Conservation (phyloP, 2,797 vertebrate species). For the Xenops minutus region DNA sequence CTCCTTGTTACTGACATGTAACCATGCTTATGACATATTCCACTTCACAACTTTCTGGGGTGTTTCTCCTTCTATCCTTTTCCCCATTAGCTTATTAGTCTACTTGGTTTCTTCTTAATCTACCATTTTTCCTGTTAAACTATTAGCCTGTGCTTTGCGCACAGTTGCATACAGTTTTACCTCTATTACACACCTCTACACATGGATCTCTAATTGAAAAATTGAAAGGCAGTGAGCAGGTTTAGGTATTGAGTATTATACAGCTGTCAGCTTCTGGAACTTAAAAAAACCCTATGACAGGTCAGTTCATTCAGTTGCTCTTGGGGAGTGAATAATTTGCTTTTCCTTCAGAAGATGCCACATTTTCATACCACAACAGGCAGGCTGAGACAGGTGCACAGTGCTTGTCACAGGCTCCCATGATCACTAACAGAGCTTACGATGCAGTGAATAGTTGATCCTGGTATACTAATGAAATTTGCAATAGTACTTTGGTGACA, state of each 20-base stretch:
- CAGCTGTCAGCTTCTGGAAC: background rate
- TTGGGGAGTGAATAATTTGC: background rate
- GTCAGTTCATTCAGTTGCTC: background rate
- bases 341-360: background rate
- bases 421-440: background rate
- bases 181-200: background rate
- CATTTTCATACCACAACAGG: background rate
- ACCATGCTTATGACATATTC: background rate
- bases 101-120: background rate
- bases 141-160: background rate
- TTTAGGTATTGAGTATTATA: background rate
- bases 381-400: background rate
- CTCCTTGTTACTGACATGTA: background rate
- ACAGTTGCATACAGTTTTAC: background rate
- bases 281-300: background rate
- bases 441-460: rapidly evolving
- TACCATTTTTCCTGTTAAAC: background rate
- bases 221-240: background rate
- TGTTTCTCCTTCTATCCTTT: background rate
- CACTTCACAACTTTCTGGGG: background rate
- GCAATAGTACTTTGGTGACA: background rate
- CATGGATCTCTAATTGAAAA: background rate
- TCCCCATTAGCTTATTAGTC: background rate
- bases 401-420: background rate
- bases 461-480: background rate